Evolutionary conservation across 2,797 vertebrate species (phyloP).

Genomic region (Podargus strigoides): DNA sequence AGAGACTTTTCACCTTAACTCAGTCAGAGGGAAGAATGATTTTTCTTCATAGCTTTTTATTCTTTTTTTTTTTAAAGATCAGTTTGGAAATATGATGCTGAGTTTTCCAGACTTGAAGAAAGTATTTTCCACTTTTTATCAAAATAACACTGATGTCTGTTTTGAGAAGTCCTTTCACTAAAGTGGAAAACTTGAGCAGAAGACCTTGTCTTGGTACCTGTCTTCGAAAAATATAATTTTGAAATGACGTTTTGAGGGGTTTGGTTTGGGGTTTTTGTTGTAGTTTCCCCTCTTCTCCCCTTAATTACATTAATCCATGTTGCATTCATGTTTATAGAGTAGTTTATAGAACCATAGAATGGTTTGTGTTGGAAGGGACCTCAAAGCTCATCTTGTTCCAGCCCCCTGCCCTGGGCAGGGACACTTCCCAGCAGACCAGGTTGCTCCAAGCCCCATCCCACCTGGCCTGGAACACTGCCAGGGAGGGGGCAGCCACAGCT

Average conservation of each 20-base stretch:
- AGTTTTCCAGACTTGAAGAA: neutral
- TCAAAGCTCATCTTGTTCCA: too few relatives aligned
- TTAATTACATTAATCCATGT: neutral
- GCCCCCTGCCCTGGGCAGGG: too few relatives aligned
- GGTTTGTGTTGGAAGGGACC: too few relatives aligned
- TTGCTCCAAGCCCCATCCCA: too few relatives aligned
- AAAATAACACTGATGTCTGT: neutral
- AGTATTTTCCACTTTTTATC: neutral
- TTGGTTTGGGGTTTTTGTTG: neutral
- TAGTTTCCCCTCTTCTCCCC: neutral
- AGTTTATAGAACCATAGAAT: too few relatives aligned
- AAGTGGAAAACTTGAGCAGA: neutral
- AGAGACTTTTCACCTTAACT: neutral
- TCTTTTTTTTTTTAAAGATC: neutral
- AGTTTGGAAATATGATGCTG: neutral
- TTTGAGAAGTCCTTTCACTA: neutral
- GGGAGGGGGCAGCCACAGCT: too few relatives aligned
- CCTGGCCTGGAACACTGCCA: too few relatives aligned
- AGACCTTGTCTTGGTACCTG: neutral
- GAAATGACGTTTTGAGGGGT: accelerated
- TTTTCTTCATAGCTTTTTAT: neutral
- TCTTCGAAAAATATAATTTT: neutral
- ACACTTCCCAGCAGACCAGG: too few relatives aligned
- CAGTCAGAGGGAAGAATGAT: neutral
- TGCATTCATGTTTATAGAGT: neutral